Percentiles rank a stretch among this genome's conserved stretches.
Evolutionary conservation across 2,888 invertebrate genomes (phyloP).

Genomic region (Allacma fusca): DNA sequence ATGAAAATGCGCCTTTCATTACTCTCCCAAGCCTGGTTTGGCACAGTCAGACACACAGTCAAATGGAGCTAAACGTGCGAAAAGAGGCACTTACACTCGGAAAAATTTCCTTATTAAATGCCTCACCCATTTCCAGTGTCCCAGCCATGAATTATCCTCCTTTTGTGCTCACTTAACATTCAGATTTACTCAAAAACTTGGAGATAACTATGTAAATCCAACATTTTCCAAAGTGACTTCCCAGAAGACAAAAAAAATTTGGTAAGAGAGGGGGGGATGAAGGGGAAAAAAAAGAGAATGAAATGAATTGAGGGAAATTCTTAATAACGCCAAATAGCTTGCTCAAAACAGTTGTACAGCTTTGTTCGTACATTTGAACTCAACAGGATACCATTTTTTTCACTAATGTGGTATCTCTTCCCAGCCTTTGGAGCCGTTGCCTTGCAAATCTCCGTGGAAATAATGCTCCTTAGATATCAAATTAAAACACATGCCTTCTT

Average conservation of each 20-base stretch:
- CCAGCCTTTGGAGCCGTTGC: no score
- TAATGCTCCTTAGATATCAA: no score
- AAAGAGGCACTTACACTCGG: conserved; percentile 8
- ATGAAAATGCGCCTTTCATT: conserved; percentile 14
- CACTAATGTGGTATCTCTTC: no score
- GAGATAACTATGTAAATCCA: no score
- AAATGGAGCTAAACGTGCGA: conserved; percentile 8
- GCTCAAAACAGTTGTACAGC: no score
- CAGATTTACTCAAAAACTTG: not conserved
- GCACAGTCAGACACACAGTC: conserved; percentile 33
- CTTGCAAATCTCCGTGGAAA: no score
- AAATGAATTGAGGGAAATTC: conserved; percentile 1
- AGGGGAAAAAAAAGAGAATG: not conserved
- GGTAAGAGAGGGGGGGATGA: not conserved
- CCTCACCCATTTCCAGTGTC: not conserved
- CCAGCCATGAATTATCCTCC: not conserved
- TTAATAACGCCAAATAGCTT: no score
- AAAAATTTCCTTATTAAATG: conserved; percentile 16
- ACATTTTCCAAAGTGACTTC: no score
- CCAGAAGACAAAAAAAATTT: no score
- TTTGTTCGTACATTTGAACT: no score
- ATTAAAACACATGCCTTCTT: no score
- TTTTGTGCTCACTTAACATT: not conserved
- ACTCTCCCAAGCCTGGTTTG: conserved; percentile 31
- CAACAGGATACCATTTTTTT: no score